Evolutionary conservation across 2,113 vertebrate genomes (phyloP).

Genomic region (Puntigrus tetrazona): DNA sequence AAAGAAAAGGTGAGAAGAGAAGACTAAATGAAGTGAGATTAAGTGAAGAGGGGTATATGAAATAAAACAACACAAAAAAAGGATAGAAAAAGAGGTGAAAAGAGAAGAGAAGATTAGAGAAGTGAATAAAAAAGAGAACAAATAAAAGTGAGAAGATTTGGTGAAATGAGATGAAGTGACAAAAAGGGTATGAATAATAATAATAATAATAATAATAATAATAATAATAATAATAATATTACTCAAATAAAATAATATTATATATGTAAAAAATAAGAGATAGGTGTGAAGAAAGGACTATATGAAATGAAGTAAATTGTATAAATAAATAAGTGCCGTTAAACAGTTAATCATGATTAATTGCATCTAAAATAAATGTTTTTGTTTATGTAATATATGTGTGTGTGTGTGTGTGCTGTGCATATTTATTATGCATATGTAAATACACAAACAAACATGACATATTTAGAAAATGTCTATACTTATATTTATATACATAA

Average conservation of each 20-base stretch:
- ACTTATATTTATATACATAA: no score
- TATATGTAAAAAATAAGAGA: neutral
- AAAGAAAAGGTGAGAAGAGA: neutral
- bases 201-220: no score
- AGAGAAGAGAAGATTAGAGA: neutral
- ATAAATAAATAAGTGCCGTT: conserved; percentile 13
- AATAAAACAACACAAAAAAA: neutral
- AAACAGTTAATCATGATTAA: no score
- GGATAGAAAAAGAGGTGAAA: neutral
- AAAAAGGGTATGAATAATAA: neutral
- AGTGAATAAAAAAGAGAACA: neutral
- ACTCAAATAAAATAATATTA: no score
- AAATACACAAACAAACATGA: no score
- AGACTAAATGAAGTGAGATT: neutral
- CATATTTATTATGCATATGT: no score
- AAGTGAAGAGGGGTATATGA: neutral
- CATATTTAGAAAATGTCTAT: no score
- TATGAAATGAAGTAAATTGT: neutral
- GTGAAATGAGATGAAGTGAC: no score
- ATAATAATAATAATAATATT: no score
- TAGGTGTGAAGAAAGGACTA: neutral
- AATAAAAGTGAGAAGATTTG: neutral
- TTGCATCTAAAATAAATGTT: no score
- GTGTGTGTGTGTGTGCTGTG: no score
- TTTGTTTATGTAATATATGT: no score